A percentile compares a stretch with the other conserved stretches of the same genome.
Conservation (phyloP, 2,797 vertebrate genomes). For the Sebastes baramenuke region DNA sequence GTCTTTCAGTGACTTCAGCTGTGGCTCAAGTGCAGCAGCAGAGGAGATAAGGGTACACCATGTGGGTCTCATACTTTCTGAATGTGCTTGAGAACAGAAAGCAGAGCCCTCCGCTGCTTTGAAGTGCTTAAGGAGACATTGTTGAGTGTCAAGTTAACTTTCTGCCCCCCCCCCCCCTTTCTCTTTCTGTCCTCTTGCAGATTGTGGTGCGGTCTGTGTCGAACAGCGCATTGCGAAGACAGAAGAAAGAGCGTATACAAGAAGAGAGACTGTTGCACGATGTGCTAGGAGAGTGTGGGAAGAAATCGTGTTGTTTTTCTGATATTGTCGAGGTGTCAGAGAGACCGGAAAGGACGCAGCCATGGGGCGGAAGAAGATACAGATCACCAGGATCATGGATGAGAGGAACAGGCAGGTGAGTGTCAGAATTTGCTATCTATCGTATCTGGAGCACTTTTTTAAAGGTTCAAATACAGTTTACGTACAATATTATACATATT, state of each 20-base stretch:
- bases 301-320: conserved; percentile 86
- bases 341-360: conserved; percentile 83
- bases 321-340: conserved; percentile 89
- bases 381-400: conserved; percentile 99
- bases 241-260: conserved; percentile 58
- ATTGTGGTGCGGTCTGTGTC: conserved; percentile 58
- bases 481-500: neutral
- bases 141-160: conserved; percentile 64
- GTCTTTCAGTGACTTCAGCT: conserved; percentile 61
- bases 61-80: conserved; percentile 68
- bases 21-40: conserved; percentile 61
- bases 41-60: conserved; percentile 63
- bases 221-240: conserved; percentile 46
- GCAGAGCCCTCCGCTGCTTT: conserved; percentile 58
- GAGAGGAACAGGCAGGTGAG: conserved; percentile 99
- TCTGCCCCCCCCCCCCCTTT: conserved; percentile 10
- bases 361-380: conserved; percentile 99
- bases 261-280: conserved; percentile 84
- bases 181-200: conserved; percentile 61
- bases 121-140: conserved; percentile 72
- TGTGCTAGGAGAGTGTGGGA: conserved; percentile 91
- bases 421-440: conserved; percentile 20
- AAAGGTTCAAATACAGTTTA: neutral
- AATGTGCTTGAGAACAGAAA: conserved; percentile 68
- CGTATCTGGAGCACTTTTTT: neutral